Base-by-base conservation (phyloP, 64 coral and sea anemone species). In the Montipora sp. region DNA sequence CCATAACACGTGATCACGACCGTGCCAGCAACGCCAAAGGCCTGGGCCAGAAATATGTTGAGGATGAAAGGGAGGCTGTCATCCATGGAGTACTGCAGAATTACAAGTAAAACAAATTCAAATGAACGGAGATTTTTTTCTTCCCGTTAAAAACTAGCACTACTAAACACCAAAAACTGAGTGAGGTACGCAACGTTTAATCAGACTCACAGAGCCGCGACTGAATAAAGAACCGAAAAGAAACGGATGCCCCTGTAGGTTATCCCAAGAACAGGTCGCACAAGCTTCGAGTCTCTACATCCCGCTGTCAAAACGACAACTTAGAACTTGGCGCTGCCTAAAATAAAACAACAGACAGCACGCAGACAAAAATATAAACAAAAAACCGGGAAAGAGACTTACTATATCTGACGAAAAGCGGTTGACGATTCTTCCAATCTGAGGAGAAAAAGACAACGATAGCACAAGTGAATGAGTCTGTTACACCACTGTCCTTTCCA, bases 1-100 rank as follows among this genome's bases (percentile, higher is more conserved):
- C 98, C 98, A 89, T 96, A 99, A 83, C 98, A 99, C 63, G 98
- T 99, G 70, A 99, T 99, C 47, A 84, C 91, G 65, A 99, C 90
- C 58, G 98, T 94, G 14, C 94, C 98, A 68, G 82, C 83, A 13
- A 99, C 98, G 58, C 91, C 94, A 82, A 91, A 99, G 45, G 92
- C 95, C 89, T 99, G 98, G 14, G 98, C 98, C 79, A 99, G 77
- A 80, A 99, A 96, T 63, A 99, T 94, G 74, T 99, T 99, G 50
- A 99, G 78, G 59, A 99, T 99, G 59, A 99, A 99, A 36, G 98
- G 98, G 23, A 99, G 92, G 68, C 94, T 94, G 80, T 99, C 98
- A 47, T 99, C 98, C 19, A 99, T 94, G 7, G 98, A 93, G 81
- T 99, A 99, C 98, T 99, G 78, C 50, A 91, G 81, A 1, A 36